Conservation (phyloP, 2,888 invertebrate genomes). For the Agrotis puta region DNA sequence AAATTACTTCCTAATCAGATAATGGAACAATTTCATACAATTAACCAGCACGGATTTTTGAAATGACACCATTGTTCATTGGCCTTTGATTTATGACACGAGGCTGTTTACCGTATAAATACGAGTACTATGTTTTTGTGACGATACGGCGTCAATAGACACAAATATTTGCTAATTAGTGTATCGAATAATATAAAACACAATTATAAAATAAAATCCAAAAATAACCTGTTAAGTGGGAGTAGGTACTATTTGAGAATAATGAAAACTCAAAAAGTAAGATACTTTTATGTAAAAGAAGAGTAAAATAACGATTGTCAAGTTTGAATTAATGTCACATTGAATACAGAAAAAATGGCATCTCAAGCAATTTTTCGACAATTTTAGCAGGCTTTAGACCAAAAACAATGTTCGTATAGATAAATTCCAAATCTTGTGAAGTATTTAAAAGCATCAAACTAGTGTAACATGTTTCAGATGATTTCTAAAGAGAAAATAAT, state of each 20-base stretch:
- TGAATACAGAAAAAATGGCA: constrained; percentile 53
- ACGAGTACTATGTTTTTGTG: constrained; percentile 25
- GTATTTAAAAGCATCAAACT: constrained; percentile 44
- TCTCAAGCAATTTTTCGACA: constrained; percentile 24
- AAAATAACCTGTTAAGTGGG: not conserved
- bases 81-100: constrained; percentile 61
- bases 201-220: not conserved
- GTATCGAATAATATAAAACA: not conserved
- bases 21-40: constrained; percentile 68
- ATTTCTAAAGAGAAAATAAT: constrained; percentile 32
- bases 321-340: constrained; percentile 61
- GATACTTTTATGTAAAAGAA: constrained; percentile 6
- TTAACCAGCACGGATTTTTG: constrained; percentile 64
- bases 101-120: constrained; percentile 56
- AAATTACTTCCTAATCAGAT: constrained; percentile 87
- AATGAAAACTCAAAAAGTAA: constrained; percentile 17
- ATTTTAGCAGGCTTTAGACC: constrained; percentile 29
- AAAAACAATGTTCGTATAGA: constrained; percentile 50
- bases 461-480: constrained; percentile 63
- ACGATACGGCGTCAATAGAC: not conserved
- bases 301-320: constrained; percentile 53
- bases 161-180: not conserved
- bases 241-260: not conserved
- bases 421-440: constrained; percentile 51
- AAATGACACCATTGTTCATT: constrained; percentile 56